A percentile compares a stretch with the other conserved stretches of the same genome.
Conservation (phyloP, 1,140 invertebrate species). For the Orius insidiosus region DNA sequence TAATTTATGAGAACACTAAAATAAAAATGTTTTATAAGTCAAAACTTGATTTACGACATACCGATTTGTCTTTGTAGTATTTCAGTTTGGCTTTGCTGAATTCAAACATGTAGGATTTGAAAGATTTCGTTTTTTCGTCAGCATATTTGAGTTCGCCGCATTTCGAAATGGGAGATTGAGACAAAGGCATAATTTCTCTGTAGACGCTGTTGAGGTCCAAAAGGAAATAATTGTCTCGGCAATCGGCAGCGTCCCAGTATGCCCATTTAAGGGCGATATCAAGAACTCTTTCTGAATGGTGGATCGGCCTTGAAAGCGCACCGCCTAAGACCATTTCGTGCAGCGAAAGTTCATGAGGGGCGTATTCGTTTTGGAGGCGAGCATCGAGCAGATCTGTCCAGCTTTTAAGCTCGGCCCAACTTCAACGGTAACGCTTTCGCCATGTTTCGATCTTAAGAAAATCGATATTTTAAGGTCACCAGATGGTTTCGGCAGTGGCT, state of each 20-base stretch:
- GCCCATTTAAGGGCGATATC: constrained; percentile 55
- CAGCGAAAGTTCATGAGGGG: constrained; percentile 45
- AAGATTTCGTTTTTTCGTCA: constrained; percentile 53
- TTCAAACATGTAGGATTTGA: constrained; percentile 59
- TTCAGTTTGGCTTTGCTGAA: constrained; percentile 59
- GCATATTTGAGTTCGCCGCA: constrained; percentile 59
- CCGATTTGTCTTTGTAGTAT: constrained; percentile 61
- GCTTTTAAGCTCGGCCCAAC: constrained; percentile 59
- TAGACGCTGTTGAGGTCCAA: constrained; percentile 37
- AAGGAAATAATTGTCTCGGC: constrained; percentile 64
- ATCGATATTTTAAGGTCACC: constrained; percentile 71
- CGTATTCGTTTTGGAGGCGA: constrained; percentile 39
- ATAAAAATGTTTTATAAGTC: constrained; percentile 15
- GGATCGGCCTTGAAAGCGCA: constrained; percentile 51
- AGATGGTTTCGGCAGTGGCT: constrained; percentile 41
- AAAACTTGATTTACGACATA: constrained; percentile 23
- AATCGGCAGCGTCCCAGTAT: constrained; percentile 64
- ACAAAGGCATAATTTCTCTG: constrained; percentile 30
- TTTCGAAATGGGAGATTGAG: constrained; percentile 36
- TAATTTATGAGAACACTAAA: constrained; percentile 39
- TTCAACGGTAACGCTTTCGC: constrained; percentile 44
- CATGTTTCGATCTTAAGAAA: constrained; percentile 35
- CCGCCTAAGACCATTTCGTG: constrained; percentile 60
- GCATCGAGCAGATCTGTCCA: constrained; percentile 49
- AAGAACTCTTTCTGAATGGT: constrained; percentile 57